Percentiles rank a stretch among this genome's conserved stretches.
These are phyloP conservation scores for Phataginus tetradactyla DNA, from an alignment of 2,797 vertebrate genomes.

Conservation along the genomic window DNA sequence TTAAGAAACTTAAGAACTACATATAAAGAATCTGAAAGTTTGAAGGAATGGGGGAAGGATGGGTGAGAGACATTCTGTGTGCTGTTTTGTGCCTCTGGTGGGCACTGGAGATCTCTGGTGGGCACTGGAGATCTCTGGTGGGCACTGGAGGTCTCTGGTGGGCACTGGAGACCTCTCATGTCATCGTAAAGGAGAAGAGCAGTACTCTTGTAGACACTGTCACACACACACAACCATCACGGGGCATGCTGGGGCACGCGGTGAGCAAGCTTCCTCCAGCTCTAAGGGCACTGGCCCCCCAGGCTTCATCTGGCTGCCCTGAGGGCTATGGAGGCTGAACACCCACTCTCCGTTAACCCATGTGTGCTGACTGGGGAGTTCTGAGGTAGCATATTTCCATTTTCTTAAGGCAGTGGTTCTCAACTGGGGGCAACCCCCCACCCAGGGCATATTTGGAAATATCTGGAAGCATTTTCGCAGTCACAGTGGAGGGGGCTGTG, in stretches of 20 bases:
- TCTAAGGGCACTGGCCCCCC: neutral
- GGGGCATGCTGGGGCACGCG: neutral
- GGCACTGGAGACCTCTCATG: neutral
- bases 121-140: neutral
- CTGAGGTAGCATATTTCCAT: neutral
- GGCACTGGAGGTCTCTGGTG: neutral
- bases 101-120: neutral
- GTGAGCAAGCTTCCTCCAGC: neutral
- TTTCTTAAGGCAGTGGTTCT: neutral
- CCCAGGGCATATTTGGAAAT: neutral
- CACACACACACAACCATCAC: neutral
- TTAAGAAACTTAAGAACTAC: neutral
- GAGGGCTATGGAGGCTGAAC: accelerated
- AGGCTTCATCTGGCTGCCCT: neutral
- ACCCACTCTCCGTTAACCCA: accelerated
- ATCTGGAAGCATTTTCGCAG: neutral
- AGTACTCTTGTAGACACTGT: no score
- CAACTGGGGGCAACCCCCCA: neutral
- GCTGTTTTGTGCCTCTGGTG: neutral
- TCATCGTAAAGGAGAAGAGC: no score
- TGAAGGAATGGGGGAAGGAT: no score
- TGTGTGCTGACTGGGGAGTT: neutral
- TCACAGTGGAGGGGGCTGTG: neutral
- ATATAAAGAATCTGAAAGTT: neutral
- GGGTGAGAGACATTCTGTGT: accelerated